Evolutionary conservation across 1,140 invertebrate species (phyloP).

Genomic region (Drosophila saltans): DNA sequence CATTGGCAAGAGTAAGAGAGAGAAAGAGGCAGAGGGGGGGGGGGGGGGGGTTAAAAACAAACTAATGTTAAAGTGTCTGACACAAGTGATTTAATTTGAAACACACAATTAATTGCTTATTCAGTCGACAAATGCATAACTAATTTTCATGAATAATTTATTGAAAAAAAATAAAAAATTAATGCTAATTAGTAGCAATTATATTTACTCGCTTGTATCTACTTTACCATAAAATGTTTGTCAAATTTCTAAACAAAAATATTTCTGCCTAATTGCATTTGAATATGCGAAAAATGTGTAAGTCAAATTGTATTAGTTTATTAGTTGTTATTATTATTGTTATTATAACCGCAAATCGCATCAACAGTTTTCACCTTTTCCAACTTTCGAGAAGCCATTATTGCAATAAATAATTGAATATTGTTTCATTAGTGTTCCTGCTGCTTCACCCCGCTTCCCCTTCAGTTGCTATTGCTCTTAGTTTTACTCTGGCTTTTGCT

Average conservation of each 20-base stretch:
- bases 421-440: constrained; percentile 63
- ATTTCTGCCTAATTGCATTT: constrained; percentile 9
- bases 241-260: constrained; percentile 17
- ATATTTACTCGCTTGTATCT: constrained; percentile 35
- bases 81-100: constrained; percentile 43
- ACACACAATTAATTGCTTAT: constrained; percentile 52
- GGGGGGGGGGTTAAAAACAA: too few relatives aligned
- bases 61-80: not conserved
- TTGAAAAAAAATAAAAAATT: constrained; percentile 28
- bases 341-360: not conserved
- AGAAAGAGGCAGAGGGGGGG: too few relatives aligned
- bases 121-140: constrained; percentile 39
- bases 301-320: constrained; percentile 3
- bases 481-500: constrained; percentile 27
- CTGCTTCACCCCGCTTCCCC: constrained; percentile 41
- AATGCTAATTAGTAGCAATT: constrained; percentile 50
- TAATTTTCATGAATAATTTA: constrained; percentile 47
- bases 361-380: not conserved
- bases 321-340: not conserved
- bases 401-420: constrained; percentile 76
- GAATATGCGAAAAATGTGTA: not conserved
- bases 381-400: constrained; percentile 45
- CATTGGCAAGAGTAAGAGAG: constrained; percentile 1
- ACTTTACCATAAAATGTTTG: constrained; percentile 23
- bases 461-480: constrained; percentile 46